These are phyloP conservation scores for Ia io DNA, from an alignment of 2,113 vertebrate species.

Conservation along the genomic window DNA sequence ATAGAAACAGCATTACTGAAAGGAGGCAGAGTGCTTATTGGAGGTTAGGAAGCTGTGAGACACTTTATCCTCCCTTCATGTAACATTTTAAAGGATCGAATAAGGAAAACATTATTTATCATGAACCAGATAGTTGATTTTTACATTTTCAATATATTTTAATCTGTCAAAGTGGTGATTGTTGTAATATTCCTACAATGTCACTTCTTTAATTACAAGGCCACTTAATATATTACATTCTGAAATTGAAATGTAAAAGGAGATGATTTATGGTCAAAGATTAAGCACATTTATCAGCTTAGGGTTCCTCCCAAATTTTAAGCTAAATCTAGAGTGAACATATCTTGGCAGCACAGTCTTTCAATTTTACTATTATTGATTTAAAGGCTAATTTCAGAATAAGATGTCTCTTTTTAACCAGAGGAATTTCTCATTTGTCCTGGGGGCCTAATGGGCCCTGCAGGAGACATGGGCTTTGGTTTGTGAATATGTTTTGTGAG, in stretches of 20 bases:
- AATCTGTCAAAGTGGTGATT: conserved; percentile 50
- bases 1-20: conserved; percentile 45
- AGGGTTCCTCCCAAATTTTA: conserved; percentile 59
- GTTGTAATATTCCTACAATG: conserved; percentile 16
- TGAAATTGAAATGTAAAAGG: conserved; percentile 63
- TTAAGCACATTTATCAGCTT: conserved; percentile 45
- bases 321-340: conserved; percentile 40
- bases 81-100: conserved; percentile 23
- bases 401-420: conserved; percentile 35
- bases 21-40: conserved; percentile 38
- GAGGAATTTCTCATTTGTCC: conserved; percentile 40
- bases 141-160: conserved; percentile 66
- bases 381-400: conserved; percentile 56
- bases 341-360: conserved; percentile 37
- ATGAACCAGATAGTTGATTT: conserved; percentile 43
- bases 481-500: conserved; percentile 32
- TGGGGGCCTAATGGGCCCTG: not conserved
- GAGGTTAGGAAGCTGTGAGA: conserved; percentile 26
- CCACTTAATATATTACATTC: conserved; percentile 40
- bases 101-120: conserved; percentile 61
- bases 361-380: conserved; percentile 41
- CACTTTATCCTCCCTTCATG: conserved; percentile 14
- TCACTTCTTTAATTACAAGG: conserved; percentile 39
- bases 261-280: conserved; percentile 55
- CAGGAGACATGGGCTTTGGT: not conserved